Evolutionary conservation across 2,797 vertebrate species (phyloP).

Genomic region (Coluber constrictor): DNA sequence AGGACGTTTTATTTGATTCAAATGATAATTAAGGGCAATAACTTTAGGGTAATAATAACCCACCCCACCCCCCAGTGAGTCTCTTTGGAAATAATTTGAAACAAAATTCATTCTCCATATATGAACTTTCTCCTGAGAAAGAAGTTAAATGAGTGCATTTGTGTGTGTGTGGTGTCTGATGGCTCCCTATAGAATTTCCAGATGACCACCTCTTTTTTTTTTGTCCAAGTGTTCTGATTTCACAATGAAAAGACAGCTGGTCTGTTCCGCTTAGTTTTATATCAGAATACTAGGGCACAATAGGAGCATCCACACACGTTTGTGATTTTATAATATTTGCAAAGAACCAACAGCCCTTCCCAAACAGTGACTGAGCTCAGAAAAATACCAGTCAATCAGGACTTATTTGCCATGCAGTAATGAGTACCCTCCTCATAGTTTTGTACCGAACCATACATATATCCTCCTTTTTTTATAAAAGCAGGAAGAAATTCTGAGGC

Average conservation of each 20-base stretch:
- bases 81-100: background rate
- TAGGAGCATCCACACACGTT: background rate
- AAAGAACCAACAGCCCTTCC: background rate
- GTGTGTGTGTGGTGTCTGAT: background rate
- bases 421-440: background rate
- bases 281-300: background rate
- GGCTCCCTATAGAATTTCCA: background rate
- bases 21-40: background rate
- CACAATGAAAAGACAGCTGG: background rate
- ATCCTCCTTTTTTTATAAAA: background rate
- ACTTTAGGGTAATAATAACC: background rate
- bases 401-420: background rate
- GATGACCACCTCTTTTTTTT: background rate
- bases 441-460: background rate
- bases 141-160: background rate
- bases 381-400: background rate
- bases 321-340: background rate
- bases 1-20: background rate
- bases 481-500: background rate
- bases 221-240: background rate
- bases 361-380: background rate
- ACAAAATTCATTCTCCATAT: background rate
- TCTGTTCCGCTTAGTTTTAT: background rate
- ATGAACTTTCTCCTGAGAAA: background rate
- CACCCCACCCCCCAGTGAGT: background rate